Conservation (phyloP, 2,888 invertebrate species). For the Fragum fragum region DNA sequence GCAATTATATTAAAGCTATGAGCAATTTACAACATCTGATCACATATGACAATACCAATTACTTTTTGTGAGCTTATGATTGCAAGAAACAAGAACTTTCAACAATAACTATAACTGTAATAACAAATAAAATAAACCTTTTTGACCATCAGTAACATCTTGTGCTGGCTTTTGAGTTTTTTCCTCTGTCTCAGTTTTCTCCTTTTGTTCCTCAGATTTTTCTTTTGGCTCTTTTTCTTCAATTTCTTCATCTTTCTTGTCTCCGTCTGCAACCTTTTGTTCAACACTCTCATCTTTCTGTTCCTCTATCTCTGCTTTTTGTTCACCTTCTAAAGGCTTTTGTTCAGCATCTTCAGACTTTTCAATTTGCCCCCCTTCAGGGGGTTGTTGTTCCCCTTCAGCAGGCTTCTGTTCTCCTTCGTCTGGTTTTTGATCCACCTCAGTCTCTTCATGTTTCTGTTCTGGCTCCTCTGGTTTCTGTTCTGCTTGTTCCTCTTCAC, state of each 20-base stretch:
- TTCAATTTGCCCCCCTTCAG: not conserved
- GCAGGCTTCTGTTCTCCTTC: not conserved
- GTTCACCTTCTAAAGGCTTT: constrained; percentile 34
- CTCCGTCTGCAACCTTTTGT: constrained; percentile 16
- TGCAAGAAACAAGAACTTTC: not conserved
- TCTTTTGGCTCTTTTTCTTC: constrained; percentile 26
- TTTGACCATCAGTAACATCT: constrained; percentile 25
- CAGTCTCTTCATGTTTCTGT: constrained; percentile 21
- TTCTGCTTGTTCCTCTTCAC: constrained; percentile 1
- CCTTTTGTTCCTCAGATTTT: constrained; percentile 11
- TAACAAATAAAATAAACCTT: constrained; percentile 9
- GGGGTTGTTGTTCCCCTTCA: constrained; percentile 7
- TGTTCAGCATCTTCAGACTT: constrained; percentile 28
- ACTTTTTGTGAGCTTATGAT: too few relatives aligned
- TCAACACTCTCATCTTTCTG: constrained; percentile 31
- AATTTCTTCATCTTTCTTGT: constrained; percentile 33
- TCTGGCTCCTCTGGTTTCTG: constrained; percentile 9
- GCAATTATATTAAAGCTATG: too few relatives aligned
- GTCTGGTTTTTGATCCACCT: constrained; percentile 13
- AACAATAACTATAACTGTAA: not conserved
- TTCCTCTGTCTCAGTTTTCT: constrained; percentile 31
- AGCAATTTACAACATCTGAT: too few relatives aligned
- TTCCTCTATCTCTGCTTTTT: constrained; percentile 25
- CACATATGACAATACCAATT: too few relatives aligned
- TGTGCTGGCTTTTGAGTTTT: constrained; percentile 4